Evolutionary conservation across 30 jellyfish, hydroid and myxozoan genomes (phyloP).

Genomic region (Turritopsis rubra): DNA sequence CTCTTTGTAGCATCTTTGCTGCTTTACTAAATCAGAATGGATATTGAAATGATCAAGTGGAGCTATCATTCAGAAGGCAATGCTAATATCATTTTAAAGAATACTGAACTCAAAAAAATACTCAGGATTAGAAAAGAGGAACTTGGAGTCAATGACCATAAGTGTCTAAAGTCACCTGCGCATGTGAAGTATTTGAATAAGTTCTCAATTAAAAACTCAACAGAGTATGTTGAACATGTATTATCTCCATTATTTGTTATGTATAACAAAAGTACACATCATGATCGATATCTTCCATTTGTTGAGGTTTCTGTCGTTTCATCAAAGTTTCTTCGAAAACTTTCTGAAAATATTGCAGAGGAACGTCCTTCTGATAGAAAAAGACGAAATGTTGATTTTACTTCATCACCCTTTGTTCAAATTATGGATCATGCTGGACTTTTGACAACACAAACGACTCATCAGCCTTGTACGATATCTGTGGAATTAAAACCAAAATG

Average conservation of each 20-base stretch:
- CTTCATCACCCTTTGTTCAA: neutral
- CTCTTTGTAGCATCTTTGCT: no score
- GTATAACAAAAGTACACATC: neutral
- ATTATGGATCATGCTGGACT: neutral
- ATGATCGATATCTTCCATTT: neutral
- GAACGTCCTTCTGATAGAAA: constrained; percentile 5
- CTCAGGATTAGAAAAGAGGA: constrained; percentile 43
- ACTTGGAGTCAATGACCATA: neutral
- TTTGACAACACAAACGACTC: neutral
- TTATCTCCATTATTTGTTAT: neutral
- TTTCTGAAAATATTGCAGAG: neutral
- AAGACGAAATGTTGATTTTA: neutral
- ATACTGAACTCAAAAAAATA: constrained; percentile 15
- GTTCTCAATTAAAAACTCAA: constrained; percentile 11
- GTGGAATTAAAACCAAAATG: constrained; percentile 89
- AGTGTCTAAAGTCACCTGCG: neutral
- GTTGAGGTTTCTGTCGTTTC: neutral
- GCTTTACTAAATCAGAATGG: no score
- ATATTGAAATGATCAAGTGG: constrained; percentile 45
- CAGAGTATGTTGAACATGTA: neutral
- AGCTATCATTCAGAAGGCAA: constrained; percentile 76
- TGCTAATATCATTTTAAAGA: constrained; percentile 42
- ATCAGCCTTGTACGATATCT: neutral
- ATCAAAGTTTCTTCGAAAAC: constrained; percentile 7
- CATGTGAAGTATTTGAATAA: neutral